Conservation (phyloP, 2,797 vertebrate species). For the Ciconia nigra region DNA sequence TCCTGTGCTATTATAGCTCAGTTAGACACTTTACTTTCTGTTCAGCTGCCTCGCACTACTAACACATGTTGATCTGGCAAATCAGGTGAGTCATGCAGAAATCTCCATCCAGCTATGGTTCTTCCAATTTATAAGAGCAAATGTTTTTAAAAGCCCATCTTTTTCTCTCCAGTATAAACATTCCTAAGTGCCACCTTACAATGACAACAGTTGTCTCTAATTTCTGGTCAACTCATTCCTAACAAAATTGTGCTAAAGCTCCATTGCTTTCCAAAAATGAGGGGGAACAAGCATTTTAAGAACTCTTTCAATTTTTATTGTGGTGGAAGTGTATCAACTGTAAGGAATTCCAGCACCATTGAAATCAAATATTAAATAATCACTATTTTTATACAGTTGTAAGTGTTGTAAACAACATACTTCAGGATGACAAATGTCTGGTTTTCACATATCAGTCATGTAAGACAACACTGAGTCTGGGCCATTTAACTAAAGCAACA, state of each 20-base stretch:
- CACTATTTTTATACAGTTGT: background rate
- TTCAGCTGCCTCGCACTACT: background rate
- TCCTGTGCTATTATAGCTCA: background rate
- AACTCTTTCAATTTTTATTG: background rate
- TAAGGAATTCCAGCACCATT: background rate
- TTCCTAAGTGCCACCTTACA: background rate
- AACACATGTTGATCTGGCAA: background rate
- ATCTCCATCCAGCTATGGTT: background rate
- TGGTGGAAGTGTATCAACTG: background rate
- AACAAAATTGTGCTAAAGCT: background rate
- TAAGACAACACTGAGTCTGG: background rate
- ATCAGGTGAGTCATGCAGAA: background rate
- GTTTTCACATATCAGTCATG: background rate
- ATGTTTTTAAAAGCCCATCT: background rate
- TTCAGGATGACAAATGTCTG: background rate
- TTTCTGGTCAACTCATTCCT: background rate
- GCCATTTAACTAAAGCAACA: background rate
- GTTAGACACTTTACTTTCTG: background rate
- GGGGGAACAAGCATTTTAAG: background rate
- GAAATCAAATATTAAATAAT: background rate
- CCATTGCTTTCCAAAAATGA: background rate
- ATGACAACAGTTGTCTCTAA: background rate
- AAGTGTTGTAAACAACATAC: background rate
- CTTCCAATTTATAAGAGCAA: background rate
- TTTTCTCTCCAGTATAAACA: background rate